Evolutionary conservation across 2,888 invertebrate genomes (phyloP), one percentile per base, ranked within the genome.

Genomic region (Apantesis nais): DNA sequence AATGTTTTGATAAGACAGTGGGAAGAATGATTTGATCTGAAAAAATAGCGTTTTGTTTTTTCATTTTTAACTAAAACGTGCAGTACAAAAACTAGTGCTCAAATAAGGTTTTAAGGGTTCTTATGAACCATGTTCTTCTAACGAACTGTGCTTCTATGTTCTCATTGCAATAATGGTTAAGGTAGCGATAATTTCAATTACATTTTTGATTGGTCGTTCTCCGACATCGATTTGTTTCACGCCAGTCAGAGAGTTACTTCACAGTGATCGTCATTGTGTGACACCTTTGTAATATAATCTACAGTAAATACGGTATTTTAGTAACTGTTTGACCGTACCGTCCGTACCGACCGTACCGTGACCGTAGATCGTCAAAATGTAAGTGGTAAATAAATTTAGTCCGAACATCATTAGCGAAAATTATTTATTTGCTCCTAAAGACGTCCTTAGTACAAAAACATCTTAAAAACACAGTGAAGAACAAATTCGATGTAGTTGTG

Each of bases 1-100:
- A 66, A 74, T 70, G 62, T 63, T 68, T 55, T 62, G 62, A 58
- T 65, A 70, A 69, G 58, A 71, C 71, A 75, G 19, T 69, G 68
- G 58, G 66, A 67, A 69, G 61, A 68, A 65, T 68, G 34, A 62
- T 66, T 64, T 73, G 60, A 66, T 25, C 22, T n/a, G 34, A 34
- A 34, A 60, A 68, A 72, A 55, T 55, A 60, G 67, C 39, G 60
- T 58, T 48, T 4, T 31, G n/a, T 58, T 58, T 29, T 2, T 58
- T 29, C 0, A 29, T 29, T 16, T 34, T 48, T 9, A 34, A 31
- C 31, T n/a, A 61, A 58, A 29, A 58, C 16, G 29, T 63, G 44
- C 41, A 29, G 16, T 41, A 52, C 9, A 37, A 41, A 25, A 19
- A 48, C 34, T n/a, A 52, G 34, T 34, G 63, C 44, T 58, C 7